Evolutionary conservation across 2,797 vertebrate genomes (phyloP).

Genomic region (Myotis myotis): DNA sequence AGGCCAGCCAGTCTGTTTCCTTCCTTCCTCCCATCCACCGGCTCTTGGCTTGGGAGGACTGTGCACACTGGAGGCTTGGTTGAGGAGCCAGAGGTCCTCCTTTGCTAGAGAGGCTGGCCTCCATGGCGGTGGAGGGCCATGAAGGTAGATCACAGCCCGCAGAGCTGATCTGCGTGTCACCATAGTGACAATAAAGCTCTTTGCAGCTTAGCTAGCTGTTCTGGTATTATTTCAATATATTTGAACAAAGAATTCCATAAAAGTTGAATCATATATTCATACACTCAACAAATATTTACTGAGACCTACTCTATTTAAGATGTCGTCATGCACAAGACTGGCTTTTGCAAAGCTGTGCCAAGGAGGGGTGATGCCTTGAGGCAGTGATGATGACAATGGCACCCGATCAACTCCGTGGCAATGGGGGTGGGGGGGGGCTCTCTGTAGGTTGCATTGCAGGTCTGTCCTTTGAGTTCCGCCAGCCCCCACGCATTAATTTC

Average conservation of each 20-base stretch:
- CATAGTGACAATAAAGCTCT: not conserved
- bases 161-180: not conserved
- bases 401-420: not conserved
- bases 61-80: not conserved
- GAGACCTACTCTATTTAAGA: not conserved
- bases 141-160: accelerated
- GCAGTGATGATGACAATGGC: accelerated
- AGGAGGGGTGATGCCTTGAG: not conserved
- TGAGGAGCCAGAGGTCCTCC: not conserved
- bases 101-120: not conserved
- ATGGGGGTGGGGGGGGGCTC: not conserved
- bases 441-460: too few relatives aligned
- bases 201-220: not conserved
- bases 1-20: not conserved
- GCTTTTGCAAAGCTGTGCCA: not conserved
- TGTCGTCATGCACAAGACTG: not conserved
- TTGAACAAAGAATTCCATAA: not conserved
- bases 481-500: not conserved
- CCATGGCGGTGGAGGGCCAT: too few relatives aligned
- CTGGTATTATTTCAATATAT: not conserved
- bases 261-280: not conserved
- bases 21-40: not conserved
- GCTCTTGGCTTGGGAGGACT: not conserved
- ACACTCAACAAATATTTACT: not conserved
- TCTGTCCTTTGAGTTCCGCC: not conserved